Conservation (phyloP, 2,888 invertebrate genomes). For the Autographa pulchrina region DNA sequence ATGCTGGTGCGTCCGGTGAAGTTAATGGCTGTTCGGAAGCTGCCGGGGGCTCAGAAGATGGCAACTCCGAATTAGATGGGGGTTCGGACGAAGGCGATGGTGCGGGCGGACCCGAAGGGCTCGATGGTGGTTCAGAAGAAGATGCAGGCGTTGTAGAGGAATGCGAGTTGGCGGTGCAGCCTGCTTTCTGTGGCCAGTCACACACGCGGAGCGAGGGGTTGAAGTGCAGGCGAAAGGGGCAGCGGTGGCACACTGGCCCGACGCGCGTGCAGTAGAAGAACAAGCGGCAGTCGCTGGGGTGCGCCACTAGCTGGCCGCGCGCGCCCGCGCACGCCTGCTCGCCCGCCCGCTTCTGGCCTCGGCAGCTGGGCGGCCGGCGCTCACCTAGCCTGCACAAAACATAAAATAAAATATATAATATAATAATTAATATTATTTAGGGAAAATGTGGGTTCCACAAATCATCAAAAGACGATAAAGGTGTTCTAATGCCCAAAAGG, state of each 20-base stretch:
- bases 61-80: neutral
- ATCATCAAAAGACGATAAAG: no score
- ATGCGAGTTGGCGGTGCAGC: constrained; percentile 44
- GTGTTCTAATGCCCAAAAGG: no score
- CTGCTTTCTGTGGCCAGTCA: constrained; percentile 59
- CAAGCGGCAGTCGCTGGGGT: constrained; percentile 67
- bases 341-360: constrained; percentile 18
- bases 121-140: neutral
- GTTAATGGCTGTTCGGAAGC: neutral
- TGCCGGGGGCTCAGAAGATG: neutral
- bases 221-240: constrained; percentile 66
- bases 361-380: constrained; percentile 22
- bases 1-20: neutral
- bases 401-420: no score
- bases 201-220: constrained; percentile 64
- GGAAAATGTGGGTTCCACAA: no score
- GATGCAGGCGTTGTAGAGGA: neutral
- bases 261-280: constrained; percentile 65
- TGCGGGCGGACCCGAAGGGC: neutral
- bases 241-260: constrained; percentile 63
- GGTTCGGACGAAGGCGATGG: neutral
- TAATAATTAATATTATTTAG: no score
- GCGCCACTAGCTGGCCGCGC: constrained; percentile 59
- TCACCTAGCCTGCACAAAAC: constrained; percentile 8
- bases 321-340: constrained; percentile 57